A percentile compares a stretch with the other conserved stretches of the same genome.
These are phyloP conservation scores for Scomber colias DNA, from an alignment of 2,113 vertebrate species.

Conservation along the genomic window DNA sequence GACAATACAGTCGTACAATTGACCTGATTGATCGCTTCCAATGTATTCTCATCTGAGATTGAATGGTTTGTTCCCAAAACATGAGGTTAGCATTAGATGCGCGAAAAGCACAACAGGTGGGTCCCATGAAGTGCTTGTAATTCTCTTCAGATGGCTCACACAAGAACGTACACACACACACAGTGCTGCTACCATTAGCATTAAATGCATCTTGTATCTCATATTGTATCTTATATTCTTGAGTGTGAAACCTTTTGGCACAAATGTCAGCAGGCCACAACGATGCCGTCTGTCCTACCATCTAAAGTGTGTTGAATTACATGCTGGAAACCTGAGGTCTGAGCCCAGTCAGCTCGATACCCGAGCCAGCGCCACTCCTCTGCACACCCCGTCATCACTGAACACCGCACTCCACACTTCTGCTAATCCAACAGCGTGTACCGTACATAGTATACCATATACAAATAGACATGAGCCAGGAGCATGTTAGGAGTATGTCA, in stretches of 20 bases:
- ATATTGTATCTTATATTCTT: background rate
- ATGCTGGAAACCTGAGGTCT: conserved; percentile 63
- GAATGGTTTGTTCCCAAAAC: conserved; percentile 56
- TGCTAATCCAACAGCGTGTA: conserved; percentile 53
- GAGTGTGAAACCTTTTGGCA: conserved; percentile 30
- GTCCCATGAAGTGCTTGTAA: conserved; percentile 83
- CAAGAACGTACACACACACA: background rate
- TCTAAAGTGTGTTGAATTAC: conserved; percentile 50
- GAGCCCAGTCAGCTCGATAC: conserved; percentile 64
- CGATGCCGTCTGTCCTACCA: conserved; percentile 9
- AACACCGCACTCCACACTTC: conserved; percentile 35
- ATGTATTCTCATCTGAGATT: conserved; percentile 2
- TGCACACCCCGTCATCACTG: conserved; percentile 32
- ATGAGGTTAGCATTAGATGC: conserved; percentile 83
- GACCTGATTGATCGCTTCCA: conserved; percentile 47
- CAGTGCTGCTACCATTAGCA: conserved; percentile 79
- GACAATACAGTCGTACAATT: background rate
- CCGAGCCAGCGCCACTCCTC: conserved; percentile 40
- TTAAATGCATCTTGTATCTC: conserved; percentile 63
- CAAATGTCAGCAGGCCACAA: conserved; percentile 50
- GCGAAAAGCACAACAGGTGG: conserved; percentile 89
- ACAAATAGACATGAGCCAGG: conserved; percentile 33
- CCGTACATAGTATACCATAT: conserved; percentile 34
- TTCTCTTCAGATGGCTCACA: conserved; percentile 82
- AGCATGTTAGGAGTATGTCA: conserved; percentile 35